Conservation (phyloP, 1,140 invertebrate species). For the Drosophila pseudoananassae region DNA sequence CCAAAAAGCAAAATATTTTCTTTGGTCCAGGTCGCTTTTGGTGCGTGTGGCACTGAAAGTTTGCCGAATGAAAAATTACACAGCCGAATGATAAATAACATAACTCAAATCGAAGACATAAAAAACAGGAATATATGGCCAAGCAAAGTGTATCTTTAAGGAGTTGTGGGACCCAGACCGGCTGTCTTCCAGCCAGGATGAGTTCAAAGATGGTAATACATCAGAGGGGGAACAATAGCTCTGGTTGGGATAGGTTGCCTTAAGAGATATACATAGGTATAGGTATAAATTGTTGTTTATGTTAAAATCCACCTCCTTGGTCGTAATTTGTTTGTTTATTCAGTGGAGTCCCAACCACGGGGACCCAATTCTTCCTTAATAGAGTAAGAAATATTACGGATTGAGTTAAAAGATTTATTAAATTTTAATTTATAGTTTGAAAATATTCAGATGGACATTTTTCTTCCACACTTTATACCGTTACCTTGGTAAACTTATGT, state of each 20-base stretch:
- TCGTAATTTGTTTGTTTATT: neutral
- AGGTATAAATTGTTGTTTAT: neutral
- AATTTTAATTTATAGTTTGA: too few relatives aligned
- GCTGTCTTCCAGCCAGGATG: constrained; percentile 5
- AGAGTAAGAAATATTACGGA: too few relatives aligned
- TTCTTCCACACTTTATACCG: neutral
- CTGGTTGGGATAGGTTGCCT: constrained; percentile 8
- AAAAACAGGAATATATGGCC: constrained; percentile 20
- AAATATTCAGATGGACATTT: too few relatives aligned
- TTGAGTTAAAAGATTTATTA: too few relatives aligned
- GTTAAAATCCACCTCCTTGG: neutral
- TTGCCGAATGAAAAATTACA: constrained; percentile 72
- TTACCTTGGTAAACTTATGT: neutral
- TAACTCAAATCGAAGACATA: constrained; percentile 44
- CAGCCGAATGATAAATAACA: constrained; percentile 75
- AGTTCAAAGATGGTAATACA: neutral
- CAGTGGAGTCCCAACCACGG: neutral
- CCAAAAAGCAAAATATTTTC: constrained; percentile 41
- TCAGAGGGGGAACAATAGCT: neutral
- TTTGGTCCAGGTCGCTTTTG: constrained; percentile 3
- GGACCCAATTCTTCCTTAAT: too few relatives aligned
- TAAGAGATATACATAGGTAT: too few relatives aligned
- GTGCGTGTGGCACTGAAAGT: constrained; percentile 57
- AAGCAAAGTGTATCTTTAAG: constrained; percentile 6
- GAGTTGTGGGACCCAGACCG: constrained; percentile 30